phyloP scores from a whole-genome alignment of 2,113 vertebrate genomes.

The Narcine bancroftii region DNA sequence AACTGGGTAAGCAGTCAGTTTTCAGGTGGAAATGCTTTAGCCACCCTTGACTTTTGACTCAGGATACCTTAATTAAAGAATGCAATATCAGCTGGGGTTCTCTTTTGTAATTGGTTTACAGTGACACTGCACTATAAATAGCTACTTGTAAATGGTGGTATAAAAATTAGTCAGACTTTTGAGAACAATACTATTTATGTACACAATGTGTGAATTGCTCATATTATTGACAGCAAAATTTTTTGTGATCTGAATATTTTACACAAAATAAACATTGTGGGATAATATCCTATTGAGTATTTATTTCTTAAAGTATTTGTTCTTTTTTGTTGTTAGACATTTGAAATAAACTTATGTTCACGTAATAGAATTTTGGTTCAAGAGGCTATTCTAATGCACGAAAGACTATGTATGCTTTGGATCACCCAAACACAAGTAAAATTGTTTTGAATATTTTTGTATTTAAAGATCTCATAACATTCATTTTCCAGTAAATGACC shows the following conservation, averaged over 20 bases:
- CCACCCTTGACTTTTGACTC: neutral
- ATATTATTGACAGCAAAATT: neutral
- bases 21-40: neutral
- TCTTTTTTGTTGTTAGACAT: neutral
- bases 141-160: neutral
- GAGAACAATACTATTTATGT: neutral
- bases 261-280: neutral
- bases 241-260: neutral
- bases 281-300: neutral
- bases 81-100: neutral
- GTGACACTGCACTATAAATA: neutral
- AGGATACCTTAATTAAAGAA: neutral
- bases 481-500: neutral
- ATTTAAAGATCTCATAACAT: neutral
- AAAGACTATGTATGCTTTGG: neutral
- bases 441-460: constrained; percentile 11
- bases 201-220: neutral
- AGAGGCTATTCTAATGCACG: neutral
- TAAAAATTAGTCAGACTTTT: neutral
- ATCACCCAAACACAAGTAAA: neutral
- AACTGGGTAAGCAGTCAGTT: neutral
- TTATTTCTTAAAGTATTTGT: neutral
- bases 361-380: neutral
- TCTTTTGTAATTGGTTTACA: neutral
- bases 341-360: neutral